Evolutionary conservation across 2,797 vertebrate species (phyloP).

Genomic region (Balearica regulorum): DNA sequence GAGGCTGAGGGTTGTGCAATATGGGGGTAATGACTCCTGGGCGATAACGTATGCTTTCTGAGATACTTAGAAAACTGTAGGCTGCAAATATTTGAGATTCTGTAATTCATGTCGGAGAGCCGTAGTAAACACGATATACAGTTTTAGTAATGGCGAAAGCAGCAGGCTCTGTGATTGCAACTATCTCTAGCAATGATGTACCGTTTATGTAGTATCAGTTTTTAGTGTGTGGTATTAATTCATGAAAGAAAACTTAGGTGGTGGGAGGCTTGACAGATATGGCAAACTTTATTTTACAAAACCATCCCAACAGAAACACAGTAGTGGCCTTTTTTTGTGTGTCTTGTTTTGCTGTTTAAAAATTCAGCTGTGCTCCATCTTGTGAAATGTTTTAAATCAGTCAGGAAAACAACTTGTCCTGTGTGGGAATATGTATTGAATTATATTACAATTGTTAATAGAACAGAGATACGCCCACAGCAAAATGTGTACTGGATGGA

Average conservation of each 20-base stretch:
- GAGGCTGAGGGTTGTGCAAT: neutral
- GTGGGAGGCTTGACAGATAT: neutral
- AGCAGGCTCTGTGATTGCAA: neutral
- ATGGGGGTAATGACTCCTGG: neutral
- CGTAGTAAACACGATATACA: neutral
- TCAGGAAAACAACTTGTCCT: neutral
- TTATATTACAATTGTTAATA: slow-evolving; percentile 5
- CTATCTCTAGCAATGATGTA: neutral
- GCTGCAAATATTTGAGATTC: neutral
- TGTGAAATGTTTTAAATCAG: neutral
- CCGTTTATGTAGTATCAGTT: neutral
- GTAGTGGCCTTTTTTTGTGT: neutral
- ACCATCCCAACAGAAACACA: neutral
- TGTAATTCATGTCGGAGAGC: neutral
- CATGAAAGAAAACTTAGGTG: neutral
- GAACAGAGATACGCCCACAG: slow-evolving; percentile 1
- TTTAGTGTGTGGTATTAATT: slow-evolving; percentile 29
- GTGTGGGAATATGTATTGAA: neutral
- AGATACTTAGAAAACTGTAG: neutral
- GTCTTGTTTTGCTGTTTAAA: neutral
- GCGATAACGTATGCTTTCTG: neutral
- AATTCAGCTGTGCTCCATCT: neutral
- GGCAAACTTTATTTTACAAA: neutral
- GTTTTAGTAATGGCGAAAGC: neutral
- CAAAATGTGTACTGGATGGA: neutral